These are phyloP conservation scores for Helicoverpa zea DNA, from an alignment of 1,140 invertebrate genomes.

Conservation along the genomic window DNA sequence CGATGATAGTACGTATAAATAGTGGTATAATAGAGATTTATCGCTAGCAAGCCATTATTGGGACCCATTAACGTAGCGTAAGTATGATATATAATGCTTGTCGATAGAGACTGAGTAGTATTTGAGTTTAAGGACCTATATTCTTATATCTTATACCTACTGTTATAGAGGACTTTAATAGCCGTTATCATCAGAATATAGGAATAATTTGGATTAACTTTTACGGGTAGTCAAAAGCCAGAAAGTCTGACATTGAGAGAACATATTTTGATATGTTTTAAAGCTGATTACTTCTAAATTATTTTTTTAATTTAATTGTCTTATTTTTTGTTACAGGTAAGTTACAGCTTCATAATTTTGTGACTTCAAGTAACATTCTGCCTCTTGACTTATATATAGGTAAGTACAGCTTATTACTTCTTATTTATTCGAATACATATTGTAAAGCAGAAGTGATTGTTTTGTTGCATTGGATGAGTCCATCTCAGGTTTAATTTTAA, in stretches of 20 bases:
- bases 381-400: no score
- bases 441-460: no score
- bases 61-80: constrained; percentile 22
- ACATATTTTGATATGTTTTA: no score
- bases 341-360: not conserved
- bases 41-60: constrained; percentile 10
- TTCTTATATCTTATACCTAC: not conserved
- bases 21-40: constrained; percentile 33
- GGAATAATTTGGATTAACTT: no score
- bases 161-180: not conserved
- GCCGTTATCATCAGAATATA: no score
- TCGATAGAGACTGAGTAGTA: constrained; percentile 13
- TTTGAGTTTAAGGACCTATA: not conserved
- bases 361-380: no score
- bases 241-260: not conserved
- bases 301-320: not conserved
- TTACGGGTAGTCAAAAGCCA: no score
- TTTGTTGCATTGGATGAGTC: no score
- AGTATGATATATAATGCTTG: constrained; percentile 16
- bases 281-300: no score
- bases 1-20: constrained; percentile 11
- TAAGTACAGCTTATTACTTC: no score
- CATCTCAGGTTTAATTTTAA: no score
- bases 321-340: constrained; percentile 21
- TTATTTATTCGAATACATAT: no score